Conservation (phyloP, 2,888 invertebrate genomes). For the Eupelmus urozonus region DNA sequence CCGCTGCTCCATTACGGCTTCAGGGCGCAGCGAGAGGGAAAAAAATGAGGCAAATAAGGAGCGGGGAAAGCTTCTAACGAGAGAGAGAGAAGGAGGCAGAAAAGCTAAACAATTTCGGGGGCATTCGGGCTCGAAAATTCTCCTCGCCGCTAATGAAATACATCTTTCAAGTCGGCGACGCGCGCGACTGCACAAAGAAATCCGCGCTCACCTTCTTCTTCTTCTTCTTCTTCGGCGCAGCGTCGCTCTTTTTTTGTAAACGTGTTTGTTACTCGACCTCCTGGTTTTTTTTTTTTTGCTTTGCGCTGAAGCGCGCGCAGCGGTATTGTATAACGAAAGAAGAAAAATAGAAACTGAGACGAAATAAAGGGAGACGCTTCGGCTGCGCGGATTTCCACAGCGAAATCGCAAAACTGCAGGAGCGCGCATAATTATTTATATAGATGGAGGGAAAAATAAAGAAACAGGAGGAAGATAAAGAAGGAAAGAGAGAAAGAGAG, state of each 20-base stretch:
- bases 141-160: slow-evolving; percentile 48
- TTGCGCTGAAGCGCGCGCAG: background rate
- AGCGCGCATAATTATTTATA: slow-evolving; percentile 50
- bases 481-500: background rate
- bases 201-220: background rate
- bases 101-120: slow-evolving; percentile 35
- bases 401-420: slow-evolving; percentile 1
- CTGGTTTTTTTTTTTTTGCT: background rate
- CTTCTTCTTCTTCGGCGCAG: background rate
- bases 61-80: background rate
- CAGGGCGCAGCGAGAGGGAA: background rate
- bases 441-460: slow-evolving; percentile 10
- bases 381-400: background rate
- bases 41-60: slow-evolving; percentile 3
- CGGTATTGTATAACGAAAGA: background rate
- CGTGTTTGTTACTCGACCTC: slow-evolving; percentile 13
- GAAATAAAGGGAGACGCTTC: slow-evolving; percentile 20
- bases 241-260: background rate
- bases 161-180: slow-evolving; percentile 37
- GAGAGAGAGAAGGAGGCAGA: background rate
- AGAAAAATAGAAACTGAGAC: background rate
- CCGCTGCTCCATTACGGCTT: slow-evolving; percentile 41
- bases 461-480: background rate
- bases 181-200: slow-evolving; percentile 33
- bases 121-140: slow-evolving; percentile 39